These are phyloP conservation scores for Paracanthobrama guichenoti DNA, from an alignment of 2,113 vertebrate genomes.

Conservation along the genomic window DNA sequence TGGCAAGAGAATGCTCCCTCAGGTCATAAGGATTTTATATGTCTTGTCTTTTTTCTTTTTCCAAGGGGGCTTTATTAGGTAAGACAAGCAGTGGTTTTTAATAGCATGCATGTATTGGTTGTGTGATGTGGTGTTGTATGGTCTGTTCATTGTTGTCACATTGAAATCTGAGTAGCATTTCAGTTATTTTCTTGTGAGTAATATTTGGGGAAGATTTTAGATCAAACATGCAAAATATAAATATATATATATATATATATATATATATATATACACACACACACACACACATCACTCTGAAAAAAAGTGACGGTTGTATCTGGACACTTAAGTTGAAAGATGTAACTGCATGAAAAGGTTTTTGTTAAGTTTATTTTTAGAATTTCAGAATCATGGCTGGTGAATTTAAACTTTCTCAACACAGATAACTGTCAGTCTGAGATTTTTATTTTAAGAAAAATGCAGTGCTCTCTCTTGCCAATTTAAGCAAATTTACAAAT, in stretches of 20 bases:
- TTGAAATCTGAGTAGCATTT: background rate
- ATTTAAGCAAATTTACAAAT: background rate
- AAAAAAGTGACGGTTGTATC: background rate
- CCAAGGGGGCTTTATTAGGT: constrained; percentile 79
- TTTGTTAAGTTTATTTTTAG: background rate
- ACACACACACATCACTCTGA: background rate
- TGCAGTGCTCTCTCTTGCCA: background rate
- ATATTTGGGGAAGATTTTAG: background rate
- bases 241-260: too few relatives aligned
- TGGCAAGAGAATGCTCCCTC: constrained; percentile 78
- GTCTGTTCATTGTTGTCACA: background rate
- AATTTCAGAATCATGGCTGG: background rate
- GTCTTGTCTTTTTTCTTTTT: constrained; percentile 77
- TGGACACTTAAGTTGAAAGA: background rate
- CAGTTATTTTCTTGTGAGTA: background rate
- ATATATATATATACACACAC: too few relatives aligned
- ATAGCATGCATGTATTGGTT: background rate
- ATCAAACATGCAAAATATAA: background rate
- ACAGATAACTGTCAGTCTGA: background rate
- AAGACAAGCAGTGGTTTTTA: constrained; percentile 55
- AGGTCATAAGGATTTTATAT: constrained; percentile 76
- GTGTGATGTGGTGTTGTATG: background rate
- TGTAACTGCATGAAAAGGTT: too few relatives aligned
- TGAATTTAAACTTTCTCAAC: background rate
- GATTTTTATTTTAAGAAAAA: background rate